A percentile compares a stretch with the other conserved stretches of the same genome.
phyloP scores from a whole-genome alignment of 2,888 invertebrate species.

The Unio delphinus region DNA sequence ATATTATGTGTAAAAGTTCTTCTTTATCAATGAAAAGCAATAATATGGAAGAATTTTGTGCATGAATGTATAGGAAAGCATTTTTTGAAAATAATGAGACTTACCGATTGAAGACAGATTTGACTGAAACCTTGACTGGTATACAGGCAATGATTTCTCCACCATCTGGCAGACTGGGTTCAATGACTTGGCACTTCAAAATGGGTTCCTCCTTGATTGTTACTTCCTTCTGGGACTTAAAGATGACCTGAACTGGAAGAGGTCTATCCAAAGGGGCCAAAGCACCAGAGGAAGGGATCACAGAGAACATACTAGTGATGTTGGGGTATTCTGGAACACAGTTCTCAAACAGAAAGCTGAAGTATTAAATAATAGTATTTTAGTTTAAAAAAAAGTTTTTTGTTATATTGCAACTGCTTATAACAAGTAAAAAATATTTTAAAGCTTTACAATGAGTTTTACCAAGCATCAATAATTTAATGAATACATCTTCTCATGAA shows the following conservation, averaged over 20 bases:
- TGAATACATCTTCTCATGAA: too few species aligned
- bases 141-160: conserved; percentile 71
- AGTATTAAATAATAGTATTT: conserved; percentile 8
- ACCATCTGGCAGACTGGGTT: conserved; percentile 65
- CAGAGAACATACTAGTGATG: conserved; percentile 64
- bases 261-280: conserved; percentile 67
- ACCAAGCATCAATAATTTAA: too few species aligned
- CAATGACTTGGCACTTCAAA: conserved; percentile 70
- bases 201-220: conserved; percentile 68
- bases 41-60: background rate
- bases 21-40: too few species aligned
- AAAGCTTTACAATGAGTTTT: too few species aligned
- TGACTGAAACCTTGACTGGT: conserved; percentile 71
- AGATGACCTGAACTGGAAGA: conserved; percentile 65
- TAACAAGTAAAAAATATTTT: too few species aligned
- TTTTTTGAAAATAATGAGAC: conserved; percentile 19
- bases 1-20: too few species aligned
- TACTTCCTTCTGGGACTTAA: conserved; percentile 67
- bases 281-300: conserved; percentile 63
- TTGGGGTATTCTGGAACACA: conserved; percentile 57
- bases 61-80: background rate
- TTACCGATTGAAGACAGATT: conserved; percentile 71
- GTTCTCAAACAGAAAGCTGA: conserved; percentile 67
- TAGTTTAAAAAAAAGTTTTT: too few species aligned
- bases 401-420: too few species aligned